Base-by-base conservation (phyloP, 2,888 invertebrate genomes). In the Agriopis marginaria region DNA sequence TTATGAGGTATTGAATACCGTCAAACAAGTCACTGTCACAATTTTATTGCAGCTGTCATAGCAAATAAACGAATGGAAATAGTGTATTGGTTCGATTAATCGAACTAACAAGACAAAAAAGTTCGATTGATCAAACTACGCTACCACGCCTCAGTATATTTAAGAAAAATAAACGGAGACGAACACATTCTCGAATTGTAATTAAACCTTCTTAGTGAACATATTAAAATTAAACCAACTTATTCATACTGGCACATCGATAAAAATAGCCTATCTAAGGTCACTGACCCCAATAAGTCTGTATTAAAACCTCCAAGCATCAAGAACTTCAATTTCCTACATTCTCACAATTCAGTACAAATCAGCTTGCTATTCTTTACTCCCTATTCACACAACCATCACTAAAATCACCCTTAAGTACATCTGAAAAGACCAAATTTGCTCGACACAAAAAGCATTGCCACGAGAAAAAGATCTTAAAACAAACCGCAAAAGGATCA, bases 361-460 rank as follows among this genome's bases (percentile, higher is more conserved):
- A 69, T 69, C 69, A 62, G 65, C 40, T 23, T 3, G 44, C 65
- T 65, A 69, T 69, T 69, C 69, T 69, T 65, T 44, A 40, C 40
- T 44, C 60, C 45, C 56, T 65, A 60, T 65, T 65, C 69, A 68
- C 14, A 63, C 47, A 63, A 54, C 40, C 45, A 47, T 56, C 44
- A 49, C 40, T 49, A 60, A 60, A 65, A 60, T 56, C 60, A 51
- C 60, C 64, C 54, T 58, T 55, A 63, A 44, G 39, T 6, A 32
- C 45, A 7, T 32, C 14, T 39, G 8, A 70, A 56, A 64, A 39
- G 44, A 50, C 23, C 50, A 60, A 66, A 65, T 53, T 62, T 23
- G 65, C 50, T 61, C 40, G 14, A 54, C 63, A 64, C 11, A 11
- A 55, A 50, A 49, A 7, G n/a, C 12, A 45, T 51, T 45, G 7